These are phyloP conservation scores for Erinaceus europaeus DNA, from an alignment of 2,113 vertebrate genomes.

Conservation along the genomic window DNA sequence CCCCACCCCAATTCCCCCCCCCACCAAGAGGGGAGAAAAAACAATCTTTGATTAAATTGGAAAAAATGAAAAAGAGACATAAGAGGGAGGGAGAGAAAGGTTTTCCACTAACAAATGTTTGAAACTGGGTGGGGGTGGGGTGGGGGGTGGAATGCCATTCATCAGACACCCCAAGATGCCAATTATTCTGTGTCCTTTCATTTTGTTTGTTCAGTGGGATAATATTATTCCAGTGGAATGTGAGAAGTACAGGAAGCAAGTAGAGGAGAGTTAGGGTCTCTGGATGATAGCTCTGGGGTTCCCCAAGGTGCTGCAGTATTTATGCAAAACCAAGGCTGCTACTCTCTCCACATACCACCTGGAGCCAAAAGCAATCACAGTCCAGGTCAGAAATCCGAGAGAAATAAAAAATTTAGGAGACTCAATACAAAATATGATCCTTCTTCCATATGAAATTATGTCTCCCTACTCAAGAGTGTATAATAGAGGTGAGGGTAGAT, in stretches of 20 bases:
- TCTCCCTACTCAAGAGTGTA: neutral
- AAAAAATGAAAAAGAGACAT: neutral
- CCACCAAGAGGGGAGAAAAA: slow-evolving; percentile 4
- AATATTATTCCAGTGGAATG: neutral
- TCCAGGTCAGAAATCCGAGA: neutral
- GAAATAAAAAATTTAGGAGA: neutral
- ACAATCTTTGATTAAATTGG: slow-evolving; percentile 34
- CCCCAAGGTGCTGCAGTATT: neutral
- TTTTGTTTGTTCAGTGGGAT: neutral
- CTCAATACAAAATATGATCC: neutral
- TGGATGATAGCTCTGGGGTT: neutral
- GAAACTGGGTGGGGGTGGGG: neutral
- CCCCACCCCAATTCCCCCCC: neutral
- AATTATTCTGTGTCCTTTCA: neutral
- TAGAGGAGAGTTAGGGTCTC: neutral
- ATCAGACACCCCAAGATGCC: neutral
- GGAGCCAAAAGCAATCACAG: neutral
- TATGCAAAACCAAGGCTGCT: neutral
- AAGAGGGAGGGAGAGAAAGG: neutral
- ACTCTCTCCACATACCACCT: neutral
- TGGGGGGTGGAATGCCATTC: neutral
- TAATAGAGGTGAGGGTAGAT: too few relatives aligned
- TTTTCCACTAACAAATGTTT: slow-evolving; percentile 47
- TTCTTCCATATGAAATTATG: neutral
- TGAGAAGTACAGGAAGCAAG: neutral